Base-by-base conservation (phyloP, 1,140 invertebrate species). In the Doryteuthis pealeii region DNA sequence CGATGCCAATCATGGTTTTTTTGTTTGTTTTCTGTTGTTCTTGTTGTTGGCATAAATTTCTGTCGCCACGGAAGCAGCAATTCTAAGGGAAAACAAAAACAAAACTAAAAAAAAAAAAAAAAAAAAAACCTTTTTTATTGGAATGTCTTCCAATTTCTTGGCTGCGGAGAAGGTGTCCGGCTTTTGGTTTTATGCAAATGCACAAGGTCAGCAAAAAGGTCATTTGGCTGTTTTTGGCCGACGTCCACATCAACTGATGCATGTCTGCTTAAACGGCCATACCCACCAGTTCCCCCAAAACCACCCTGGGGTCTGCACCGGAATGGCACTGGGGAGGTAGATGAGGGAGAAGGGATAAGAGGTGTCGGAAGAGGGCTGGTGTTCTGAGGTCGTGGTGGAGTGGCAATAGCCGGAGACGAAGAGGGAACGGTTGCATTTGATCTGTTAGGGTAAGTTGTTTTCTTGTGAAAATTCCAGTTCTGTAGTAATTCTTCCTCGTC, bases 141-240 rank as follows among this genome's bases (percentile, higher is more conserved):
- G 54, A 62, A 62, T 5, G 54, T 28, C 26, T 62, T 22, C 54
- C 18, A 22, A n/a, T 22, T n/a, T 62, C 26, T 62, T 28, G 54
- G 54, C 26, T 62, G 54, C 6, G 54, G 54, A 62, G 54, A 62
- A 28, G 54, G 54, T n/a, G 54, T 62, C 26, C 54, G 54, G 18
- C 54, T 62, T 62, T 62, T 62, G 18, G 22, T 28, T 28, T 28
- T 22, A 62, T 62, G 54, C 18, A 62, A 28, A 28, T 62, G 22
- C 6, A 62, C 54, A 62, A 62, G 54, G 26, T 62, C 54, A 22
- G 54, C 54, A 62, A 62, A 62, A 28, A 62, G 54, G 54, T 62
- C 54, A 62, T 0, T 62, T 62, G 54, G 26, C 0, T 8, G 54
- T 62, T 28, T 62, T 62, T 62, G 54, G 18, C 22, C 26, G 5